phyloP scores from a whole-genome alignment of 1,140 invertebrate species.

The Metaphire vulgaris region DNA sequence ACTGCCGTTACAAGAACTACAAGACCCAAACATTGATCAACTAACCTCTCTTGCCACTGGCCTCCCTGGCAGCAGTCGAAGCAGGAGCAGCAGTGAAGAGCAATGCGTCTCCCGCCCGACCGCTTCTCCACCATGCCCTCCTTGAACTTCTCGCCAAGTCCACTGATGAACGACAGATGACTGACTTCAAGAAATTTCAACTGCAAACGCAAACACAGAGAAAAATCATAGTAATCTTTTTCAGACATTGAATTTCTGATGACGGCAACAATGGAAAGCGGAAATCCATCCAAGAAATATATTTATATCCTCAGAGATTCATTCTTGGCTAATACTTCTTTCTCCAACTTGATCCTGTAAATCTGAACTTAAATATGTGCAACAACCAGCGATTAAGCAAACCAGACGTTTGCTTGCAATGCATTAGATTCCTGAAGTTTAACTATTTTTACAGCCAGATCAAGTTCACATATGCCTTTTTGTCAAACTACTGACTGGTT shows the following conservation, averaged over 20 bases:
- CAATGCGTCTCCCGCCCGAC: conserved; percentile 51
- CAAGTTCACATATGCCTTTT: too few species aligned
- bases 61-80: conserved; percentile 4
- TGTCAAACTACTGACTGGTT: too few species aligned
- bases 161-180: conserved; percentile 76
- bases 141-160: conserved; percentile 77
- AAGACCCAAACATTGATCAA: too few species aligned
- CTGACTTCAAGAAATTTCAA: conserved; percentile 83
- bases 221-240: too few species aligned
- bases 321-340: not conserved
- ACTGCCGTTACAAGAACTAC: too few species aligned
- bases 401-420: too few species aligned
- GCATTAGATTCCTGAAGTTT: too few species aligned
- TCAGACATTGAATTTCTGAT: not conserved
- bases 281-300: not conserved
- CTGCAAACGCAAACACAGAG: too few species aligned
- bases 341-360: not conserved
- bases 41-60: conserved; percentile 12
- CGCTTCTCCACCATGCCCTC: conserved; percentile 78
- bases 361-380: not conserved
- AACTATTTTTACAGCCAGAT: too few species aligned
- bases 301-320: not conserved
- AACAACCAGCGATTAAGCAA: too few species aligned
- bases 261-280: not conserved
- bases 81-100: conserved; percentile 55